phyloP scores from a whole-genome alignment of 2,888 invertebrate species.

The Mythimna albipuncta region DNA sequence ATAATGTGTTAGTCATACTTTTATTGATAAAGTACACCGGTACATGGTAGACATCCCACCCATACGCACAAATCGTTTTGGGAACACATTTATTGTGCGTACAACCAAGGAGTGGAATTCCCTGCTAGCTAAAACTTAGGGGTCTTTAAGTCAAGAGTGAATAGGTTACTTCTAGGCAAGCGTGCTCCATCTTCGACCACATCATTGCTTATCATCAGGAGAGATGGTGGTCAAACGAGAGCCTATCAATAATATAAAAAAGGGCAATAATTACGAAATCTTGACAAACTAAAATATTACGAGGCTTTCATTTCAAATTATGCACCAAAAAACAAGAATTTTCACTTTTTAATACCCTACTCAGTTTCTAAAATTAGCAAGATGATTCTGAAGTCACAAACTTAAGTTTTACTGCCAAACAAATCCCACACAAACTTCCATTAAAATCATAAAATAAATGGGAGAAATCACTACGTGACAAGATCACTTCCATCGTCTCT shows the following conservation, averaged over 20 bases:
- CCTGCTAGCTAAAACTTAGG: too few relatives aligned
- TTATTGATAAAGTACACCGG: not conserved
- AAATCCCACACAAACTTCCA: conserved; percentile 1
- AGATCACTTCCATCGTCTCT: conserved; percentile 66
- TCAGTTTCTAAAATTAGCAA: not conserved
- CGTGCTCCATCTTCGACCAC: too few relatives aligned
- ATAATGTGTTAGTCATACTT: conserved; percentile 12
- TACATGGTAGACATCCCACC: too few relatives aligned
- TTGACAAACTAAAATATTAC: too few relatives aligned
- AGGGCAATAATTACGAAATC: conserved; percentile 4
- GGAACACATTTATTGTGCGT: too few relatives aligned
- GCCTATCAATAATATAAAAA: too few relatives aligned
- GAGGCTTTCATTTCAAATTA: not conserved
- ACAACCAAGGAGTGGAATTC: too few relatives aligned
- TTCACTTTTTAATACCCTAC: not conserved
- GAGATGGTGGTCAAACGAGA: too few relatives aligned
- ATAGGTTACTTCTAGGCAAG: too few relatives aligned
- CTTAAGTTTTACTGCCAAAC: not conserved
- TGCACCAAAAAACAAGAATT: not conserved
- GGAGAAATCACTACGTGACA: conserved; percentile 55
- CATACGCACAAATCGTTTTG: too few relatives aligned
- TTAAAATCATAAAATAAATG: conserved; percentile 26
- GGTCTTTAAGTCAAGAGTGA: too few relatives aligned
- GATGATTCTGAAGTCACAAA: not conserved
- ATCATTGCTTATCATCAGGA: too few relatives aligned